Conservation (phyloP, 23 tunicate species). For the Trididemnum nubilum region DNA sequence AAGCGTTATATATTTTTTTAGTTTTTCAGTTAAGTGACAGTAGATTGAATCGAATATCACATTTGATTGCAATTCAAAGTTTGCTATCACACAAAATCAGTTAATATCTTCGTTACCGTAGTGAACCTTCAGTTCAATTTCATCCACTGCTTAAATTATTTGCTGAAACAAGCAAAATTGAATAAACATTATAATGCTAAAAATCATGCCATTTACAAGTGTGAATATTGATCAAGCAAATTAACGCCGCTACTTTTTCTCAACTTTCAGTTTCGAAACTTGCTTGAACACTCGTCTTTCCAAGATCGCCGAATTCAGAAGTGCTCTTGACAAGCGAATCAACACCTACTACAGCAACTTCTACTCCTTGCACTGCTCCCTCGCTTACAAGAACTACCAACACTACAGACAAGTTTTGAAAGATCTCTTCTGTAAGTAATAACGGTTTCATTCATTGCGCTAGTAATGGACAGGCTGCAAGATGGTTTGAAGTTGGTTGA, state of each 20-base stretch:
- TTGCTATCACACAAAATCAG: too few species aligned
- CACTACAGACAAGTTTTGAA: constrained; percentile 13
- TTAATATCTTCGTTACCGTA: too few species aligned
- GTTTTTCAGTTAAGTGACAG: neutral
- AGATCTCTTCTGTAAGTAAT: constrained; percentile 40
- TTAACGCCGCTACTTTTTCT: neutral
- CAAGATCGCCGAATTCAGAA: constrained; percentile 52
- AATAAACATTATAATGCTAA: too few species aligned
- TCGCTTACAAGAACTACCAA: constrained; percentile 22
- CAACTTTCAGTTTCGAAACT: constrained; percentile 24
- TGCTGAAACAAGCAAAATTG: too few species aligned
- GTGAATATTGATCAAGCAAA: neutral
- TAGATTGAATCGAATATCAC: neutral
- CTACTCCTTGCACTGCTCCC: constrained; percentile 14
- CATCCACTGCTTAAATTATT: too few species aligned
- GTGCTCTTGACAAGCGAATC: constrained; percentile 30
- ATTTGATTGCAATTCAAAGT: too few species aligned
- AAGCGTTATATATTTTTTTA: too few species aligned
- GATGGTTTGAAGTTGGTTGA: neutral
- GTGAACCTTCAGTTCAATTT: too few species aligned
- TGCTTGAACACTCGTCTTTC: constrained; percentile 53
- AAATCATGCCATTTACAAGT: neutral
- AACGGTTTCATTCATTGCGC: too few species aligned
- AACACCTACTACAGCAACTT: constrained; percentile 41
- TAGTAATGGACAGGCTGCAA: too few species aligned